Evolutionary conservation across 2,888 invertebrate genomes (phyloP), one percentile per base, ranked within the genome.

Genomic region (Drosophila prostipennis): DNA sequence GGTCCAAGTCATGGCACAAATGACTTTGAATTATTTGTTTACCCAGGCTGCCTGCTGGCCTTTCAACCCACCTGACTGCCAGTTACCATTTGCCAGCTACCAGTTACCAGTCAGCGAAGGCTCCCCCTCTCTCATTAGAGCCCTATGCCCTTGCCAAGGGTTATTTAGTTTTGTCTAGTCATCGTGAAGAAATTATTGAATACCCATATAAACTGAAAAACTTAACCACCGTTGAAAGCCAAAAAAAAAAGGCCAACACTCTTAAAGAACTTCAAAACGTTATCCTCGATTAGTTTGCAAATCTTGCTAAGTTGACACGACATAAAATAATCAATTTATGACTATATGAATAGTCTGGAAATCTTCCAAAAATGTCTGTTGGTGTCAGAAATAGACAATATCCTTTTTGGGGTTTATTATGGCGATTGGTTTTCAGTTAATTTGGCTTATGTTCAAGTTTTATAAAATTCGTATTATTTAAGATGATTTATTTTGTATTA

Each of bases 1-100:
- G 54, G 61, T 61, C 74, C 72, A 74, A 82, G 79, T 80, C 83
- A 74, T 43, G 55, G 61, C 56, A 58, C 70, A 76, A 85, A 83
- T 81, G 85, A 81, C 86, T 84, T 84, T 85, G 84, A 85, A 84
- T 85, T 85, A 86, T 85, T 85, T 85, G 84, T 86, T 85, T 85
- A 85, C 84, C 81, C 77, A 65, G 40, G 70, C 54, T 48, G 68
- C 68, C 64, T 65, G 64, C 34, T 63, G 48, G 61, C 61, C 61
- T 63, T 58, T 45, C 55, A 45, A 34, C 57, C 29, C 16, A 10
- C 40, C 58, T 29, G 32, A 32, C 42, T 42, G 58, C 49, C 39
- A 57, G 57, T 51, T 32, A 43, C 59, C 42, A 36, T 59, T 65
- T 61, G 34, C 43, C 58, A 53, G 57, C 39, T 52, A 16, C 14